Percentiles rank a stretch among this genome's conserved stretches.
Evolutionary conservation across 1,140 invertebrate species (phyloP).

Genomic region (Drosophila mauritiana): DNA sequence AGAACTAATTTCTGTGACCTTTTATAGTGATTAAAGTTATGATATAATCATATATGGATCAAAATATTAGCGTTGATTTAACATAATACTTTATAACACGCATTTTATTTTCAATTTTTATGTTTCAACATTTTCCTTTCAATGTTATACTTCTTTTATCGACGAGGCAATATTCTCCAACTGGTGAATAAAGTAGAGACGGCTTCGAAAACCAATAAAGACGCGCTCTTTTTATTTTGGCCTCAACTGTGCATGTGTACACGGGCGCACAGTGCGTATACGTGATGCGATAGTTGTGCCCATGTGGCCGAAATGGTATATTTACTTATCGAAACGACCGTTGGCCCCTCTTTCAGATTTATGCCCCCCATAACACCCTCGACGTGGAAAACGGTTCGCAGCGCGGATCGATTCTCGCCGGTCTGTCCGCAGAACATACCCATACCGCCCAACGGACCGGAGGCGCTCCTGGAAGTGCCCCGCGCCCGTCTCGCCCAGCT

Average conservation of each 20-base stretch:
- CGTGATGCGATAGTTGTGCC: constrained; percentile 16
- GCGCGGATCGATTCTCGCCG: constrained; percentile 92
- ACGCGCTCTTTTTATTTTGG: not conserved
- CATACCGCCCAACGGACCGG: constrained; percentile 89
- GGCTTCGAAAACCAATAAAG: not conserved
- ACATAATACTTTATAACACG: no score
- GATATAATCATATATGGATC: no score
- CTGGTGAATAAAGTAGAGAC: not conserved
- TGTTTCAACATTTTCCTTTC: not conserved
- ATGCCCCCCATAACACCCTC: constrained; percentile 97
- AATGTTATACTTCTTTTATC: not conserved
- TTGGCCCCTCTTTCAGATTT: constrained; percentile 87
- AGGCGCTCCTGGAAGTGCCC: constrained; percentile 91
- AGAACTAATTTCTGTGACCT: no score
- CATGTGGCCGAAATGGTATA: constrained; percentile 28
- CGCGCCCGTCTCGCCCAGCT: constrained; percentile 92
- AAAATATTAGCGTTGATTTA: no score
- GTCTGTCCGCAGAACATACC: constrained; percentile 95
- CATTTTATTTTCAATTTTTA: no score
- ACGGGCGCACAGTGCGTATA: constrained; percentile 20
- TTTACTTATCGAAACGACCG: constrained; percentile 44
- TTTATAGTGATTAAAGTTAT: no score
- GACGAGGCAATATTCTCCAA: not conserved
- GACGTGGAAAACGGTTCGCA: constrained; percentile 92
- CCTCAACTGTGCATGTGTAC: not conserved